Evolutionary conservation across 2,888 invertebrate genomes (phyloP), one percentile per base, ranked within the genome.

Genomic region (Hydrotaea cyrtoneurina): DNA sequence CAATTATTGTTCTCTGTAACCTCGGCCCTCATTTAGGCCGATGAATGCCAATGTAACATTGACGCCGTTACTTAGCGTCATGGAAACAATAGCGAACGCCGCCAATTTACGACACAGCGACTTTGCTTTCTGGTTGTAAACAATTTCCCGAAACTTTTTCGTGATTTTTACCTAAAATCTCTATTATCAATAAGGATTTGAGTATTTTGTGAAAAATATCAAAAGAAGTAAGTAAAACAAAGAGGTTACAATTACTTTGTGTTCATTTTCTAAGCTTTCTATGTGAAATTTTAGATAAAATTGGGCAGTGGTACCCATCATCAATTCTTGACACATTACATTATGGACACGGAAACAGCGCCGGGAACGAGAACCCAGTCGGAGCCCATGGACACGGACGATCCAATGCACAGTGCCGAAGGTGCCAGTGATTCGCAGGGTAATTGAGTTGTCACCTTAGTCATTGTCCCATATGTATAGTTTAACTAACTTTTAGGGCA

Each of bases 301-400:
- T n/a, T n/a, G n/a, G n/a, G n/a, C n/a, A n/a, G n/a, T n/a, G n/a
- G n/a, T n/a, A n/a, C n/a, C n/a, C n/a, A n/a, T n/a, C n/a, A n/a
- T n/a, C n/a, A n/a, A n/a, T n/a, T n/a, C n/a, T n/a, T n/a, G n/a
- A n/a, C n/a, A n/a, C n/a, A n/a, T n/a, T n/a, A n/a, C n/a, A n/a
- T n/a, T 55, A 59, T 59, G 59, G 59, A 59, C 26, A 55, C 11
- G 13, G 21, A 46, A 5, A 19, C 71, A 69, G 21, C 8, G 17
- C 50, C 7, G 59, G 59, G 11, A 5, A 2, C 13, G 15, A 21
- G 5, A 55, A 55, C 21, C 21, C 31, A 31, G 7, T 39, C 13
- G 15, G 59, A 82, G 39, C 0, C 85, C 1, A 85, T 85, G 85
- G 85, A 85, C 0, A 85, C 85, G 0, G 85, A 80, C 21, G 79